phyloP scores from a whole-genome alignment of 1,140 invertebrate genomes.

The Thaumetopoea pityocampa region DNA sequence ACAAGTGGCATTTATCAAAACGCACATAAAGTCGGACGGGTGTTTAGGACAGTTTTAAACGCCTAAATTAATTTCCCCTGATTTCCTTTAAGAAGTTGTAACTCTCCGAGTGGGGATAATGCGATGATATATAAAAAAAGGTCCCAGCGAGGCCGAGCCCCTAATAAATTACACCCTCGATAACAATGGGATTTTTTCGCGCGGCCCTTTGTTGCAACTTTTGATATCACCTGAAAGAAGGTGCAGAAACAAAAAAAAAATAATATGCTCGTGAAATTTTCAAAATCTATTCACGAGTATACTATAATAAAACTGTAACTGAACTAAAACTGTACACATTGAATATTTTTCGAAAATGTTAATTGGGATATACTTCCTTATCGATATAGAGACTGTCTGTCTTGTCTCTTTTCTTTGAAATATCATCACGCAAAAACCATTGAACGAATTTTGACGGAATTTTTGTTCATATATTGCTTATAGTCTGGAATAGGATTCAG shows the following conservation, averaged over 20 bases:
- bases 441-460: no score
- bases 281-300: background rate
- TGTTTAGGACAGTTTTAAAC: slow-evolving; percentile 70
- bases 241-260: slow-evolving; percentile 31
- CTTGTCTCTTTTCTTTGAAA: no score
- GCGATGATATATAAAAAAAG: slow-evolving; percentile 76
- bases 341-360: no score
- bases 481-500: no score
- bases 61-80: slow-evolving; percentile 72
- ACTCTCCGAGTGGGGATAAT: slow-evolving; percentile 72
- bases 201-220: slow-evolving; percentile 70
- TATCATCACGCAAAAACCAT: no score
- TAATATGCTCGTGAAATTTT: slow-evolving; percentile 3
- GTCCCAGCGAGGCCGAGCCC: slow-evolving; percentile 59
- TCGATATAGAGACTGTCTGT: no score
- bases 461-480: no score
- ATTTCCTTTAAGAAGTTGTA: slow-evolving; percentile 75
- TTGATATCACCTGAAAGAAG: slow-evolving; percentile 72
- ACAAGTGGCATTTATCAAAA: slow-evolving; percentile 56
- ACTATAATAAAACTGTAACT: no score
- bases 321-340: no score
- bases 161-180: slow-evolving; percentile 75
- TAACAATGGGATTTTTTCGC: slow-evolving; percentile 74
- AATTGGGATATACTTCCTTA: no score
- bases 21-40: slow-evolving; percentile 50